Percentiles rank a stretch among this genome's conserved stretches.
phyloP scores from a whole-genome alignment of 2,113 vertebrate genomes.

The Turnix velox region DNA sequence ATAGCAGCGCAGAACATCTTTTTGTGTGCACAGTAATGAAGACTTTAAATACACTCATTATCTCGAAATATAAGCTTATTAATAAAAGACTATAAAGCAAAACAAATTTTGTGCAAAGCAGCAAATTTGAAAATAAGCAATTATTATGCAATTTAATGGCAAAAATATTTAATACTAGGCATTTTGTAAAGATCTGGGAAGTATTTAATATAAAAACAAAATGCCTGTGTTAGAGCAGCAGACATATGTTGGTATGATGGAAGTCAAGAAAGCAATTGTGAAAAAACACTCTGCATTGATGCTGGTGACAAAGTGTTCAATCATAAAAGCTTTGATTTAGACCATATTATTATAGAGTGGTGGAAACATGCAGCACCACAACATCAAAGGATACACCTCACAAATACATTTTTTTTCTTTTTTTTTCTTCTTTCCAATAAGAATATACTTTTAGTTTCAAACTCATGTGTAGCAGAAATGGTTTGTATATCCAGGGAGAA shows the following conservation, averaged over 20 bases:
- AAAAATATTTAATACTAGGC: background rate
- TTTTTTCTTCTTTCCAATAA: background rate
- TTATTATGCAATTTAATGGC: constrained; percentile 10
- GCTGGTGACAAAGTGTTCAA: constrained; percentile 34
- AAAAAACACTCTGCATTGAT: constrained; percentile 26
- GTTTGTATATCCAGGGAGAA: constrained; percentile 48
- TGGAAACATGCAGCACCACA: constrained; percentile 56
- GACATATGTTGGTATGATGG: background rate
- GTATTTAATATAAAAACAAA: constrained; percentile 17
- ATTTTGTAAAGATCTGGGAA: constrained; percentile 23
- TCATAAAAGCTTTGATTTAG: constrained; percentile 44
- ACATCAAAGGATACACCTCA: background rate
- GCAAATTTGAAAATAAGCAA: constrained; percentile 31
- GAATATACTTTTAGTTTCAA: background rate
- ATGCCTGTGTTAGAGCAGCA: constrained; percentile 28
- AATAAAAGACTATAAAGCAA: constrained; percentile 33
- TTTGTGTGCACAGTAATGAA: constrained; percentile 65
- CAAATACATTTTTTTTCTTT: background rate
- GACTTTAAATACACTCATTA: constrained; percentile 32
- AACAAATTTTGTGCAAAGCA: background rate
- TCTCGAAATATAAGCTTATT: constrained; percentile 26
- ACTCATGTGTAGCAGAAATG: background rate
- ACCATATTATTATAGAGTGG: background rate
- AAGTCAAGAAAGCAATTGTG: constrained; percentile 22
- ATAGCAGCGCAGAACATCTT: background rate